A percentile compares a stretch with the other conserved stretches of the same genome.
Conservation (phyloP, 2,113 vertebrate species). For the Catharus bicknelli region DNA sequence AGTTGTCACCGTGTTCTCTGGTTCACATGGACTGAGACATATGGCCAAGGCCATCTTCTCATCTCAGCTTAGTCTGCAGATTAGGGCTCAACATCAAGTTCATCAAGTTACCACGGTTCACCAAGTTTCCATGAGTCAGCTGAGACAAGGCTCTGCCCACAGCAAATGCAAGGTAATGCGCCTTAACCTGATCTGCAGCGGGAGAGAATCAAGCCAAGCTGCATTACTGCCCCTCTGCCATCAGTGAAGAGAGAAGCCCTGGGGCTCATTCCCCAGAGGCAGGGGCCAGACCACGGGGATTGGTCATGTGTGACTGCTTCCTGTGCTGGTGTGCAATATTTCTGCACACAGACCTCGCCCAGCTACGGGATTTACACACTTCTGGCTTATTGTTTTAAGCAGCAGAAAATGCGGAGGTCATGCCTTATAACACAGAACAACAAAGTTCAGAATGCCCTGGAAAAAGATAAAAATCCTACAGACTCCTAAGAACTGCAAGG, state of each 20-base stretch:
- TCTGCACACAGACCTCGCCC: background rate
- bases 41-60: background rate
- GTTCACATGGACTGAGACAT: background rate
- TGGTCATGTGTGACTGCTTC: background rate
- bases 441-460: background rate
- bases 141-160: background rate
- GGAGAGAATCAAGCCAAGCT: background rate
- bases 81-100: slow-evolving; percentile 13
- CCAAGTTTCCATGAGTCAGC: slow-evolving; percentile 58
- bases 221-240: background rate
- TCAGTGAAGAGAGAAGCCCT: background rate
- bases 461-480: background rate
- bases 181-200: background rate
- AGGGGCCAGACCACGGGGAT: background rate
- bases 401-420: background rate
- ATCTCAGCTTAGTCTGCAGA: background rate
- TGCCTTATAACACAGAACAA: background rate
- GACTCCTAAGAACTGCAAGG: background rate
- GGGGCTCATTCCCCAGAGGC: background rate
- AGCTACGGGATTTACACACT: background rate
- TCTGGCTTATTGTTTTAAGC: background rate
- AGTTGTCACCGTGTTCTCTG: background rate
- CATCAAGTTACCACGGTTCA: background rate
- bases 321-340: background rate
- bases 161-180: background rate